Base-by-base conservation (phyloP, 2,113 vertebrate species). In the Camelus dromedarius region DNA sequence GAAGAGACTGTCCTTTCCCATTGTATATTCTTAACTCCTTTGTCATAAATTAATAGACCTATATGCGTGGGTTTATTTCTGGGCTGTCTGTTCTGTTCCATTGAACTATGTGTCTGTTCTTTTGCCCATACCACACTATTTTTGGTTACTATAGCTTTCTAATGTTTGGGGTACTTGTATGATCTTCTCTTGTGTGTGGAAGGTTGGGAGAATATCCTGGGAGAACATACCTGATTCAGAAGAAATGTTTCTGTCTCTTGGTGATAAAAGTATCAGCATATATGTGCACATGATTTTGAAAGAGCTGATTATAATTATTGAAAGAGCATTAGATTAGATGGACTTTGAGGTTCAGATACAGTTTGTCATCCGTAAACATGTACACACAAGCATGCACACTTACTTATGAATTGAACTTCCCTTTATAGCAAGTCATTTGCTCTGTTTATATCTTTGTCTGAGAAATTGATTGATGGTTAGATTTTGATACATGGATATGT, bases 211-310 rank as follows among this genome's bases (percentile, higher is more conserved):
- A 35, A 24, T 88, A n/a, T 67, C 14, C 46, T 50, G 5, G 30
- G 50, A 67, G 72, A 9, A 62, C 42, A 69, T 75, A 79, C 69
- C 46, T 84, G 56, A 72, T 67, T 93, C 12, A 19, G 30, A 70
- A 67, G 38, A 69, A 38, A 50, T 8, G 10, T 69, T n/a, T 46
- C 28, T 64, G 7, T 54, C 3, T 80, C 3, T 70, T 52, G 30
- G 7, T 60, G 66, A 52, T 93, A 89, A 72, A 93, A 60, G 42
- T 69, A 64, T 38, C 89, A 54, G 58, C 14, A 46, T 67, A 6
- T 2, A 12, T 80, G 42, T 76, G 7, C 58, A 62, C 42, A n/a
- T 89, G 77, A 76, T 85, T 95, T 95, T 80, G 60, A 84, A 96
- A 81, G 76, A 85, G 24, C 46, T 69, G 8, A 52, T 69, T 91